Percentiles rank a stretch among this genome's conserved stretches.
Conservation (phyloP, 2,113 vertebrate species). For the Uria lomvia region DNA sequence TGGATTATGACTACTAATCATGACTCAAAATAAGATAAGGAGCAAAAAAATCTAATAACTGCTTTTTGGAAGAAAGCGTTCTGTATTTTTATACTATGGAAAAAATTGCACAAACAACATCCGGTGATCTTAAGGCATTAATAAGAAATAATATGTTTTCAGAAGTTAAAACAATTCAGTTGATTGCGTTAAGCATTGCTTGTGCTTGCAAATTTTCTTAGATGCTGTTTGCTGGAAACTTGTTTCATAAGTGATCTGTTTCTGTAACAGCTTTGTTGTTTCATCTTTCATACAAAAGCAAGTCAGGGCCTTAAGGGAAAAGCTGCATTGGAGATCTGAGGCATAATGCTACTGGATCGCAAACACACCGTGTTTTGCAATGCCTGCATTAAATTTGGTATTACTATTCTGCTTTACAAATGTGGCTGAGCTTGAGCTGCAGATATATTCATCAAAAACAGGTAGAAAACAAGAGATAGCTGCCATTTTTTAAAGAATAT, state of each 20-base stretch:
- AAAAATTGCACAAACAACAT: neutral
- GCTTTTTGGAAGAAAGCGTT: neutral
- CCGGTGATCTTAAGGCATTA: neutral
- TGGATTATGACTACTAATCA: neutral
- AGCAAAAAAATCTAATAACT: neutral
- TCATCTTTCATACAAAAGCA: neutral
- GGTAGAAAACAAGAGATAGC: neutral
- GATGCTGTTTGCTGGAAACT: neutral
- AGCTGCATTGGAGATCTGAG: fast-evolving
- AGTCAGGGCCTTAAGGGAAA: neutral
- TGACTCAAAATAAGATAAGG: neutral
- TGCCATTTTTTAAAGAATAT: neutral
- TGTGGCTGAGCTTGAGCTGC: neutral
- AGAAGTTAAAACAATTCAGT: neutral
- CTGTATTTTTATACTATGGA: neutral
- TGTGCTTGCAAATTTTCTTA: neutral
- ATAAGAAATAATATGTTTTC: neutral
- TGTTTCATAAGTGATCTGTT: neutral
- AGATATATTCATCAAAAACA: neutral
- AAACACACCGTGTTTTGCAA: neutral
- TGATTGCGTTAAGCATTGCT: neutral
- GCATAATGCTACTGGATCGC: fast-evolving
- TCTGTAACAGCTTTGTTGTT: neutral
- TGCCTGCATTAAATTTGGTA: neutral
- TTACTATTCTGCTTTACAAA: neutral